Conservation (phyloP, 2,888 invertebrate species). For the Stictocephala bisonia region DNA sequence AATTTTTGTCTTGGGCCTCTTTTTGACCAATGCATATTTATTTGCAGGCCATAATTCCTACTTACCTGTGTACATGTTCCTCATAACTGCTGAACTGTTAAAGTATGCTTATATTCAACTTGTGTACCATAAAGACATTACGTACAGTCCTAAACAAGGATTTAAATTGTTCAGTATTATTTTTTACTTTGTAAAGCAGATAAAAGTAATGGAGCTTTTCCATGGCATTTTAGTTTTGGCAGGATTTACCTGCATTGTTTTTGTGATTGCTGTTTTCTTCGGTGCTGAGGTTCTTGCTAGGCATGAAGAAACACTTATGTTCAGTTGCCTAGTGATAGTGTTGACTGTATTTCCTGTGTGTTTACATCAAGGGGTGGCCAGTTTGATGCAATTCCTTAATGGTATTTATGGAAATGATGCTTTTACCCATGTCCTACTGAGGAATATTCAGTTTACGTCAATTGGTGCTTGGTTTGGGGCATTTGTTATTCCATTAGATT, state of each 20-base stretch:
- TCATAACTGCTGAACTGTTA: slow-evolving; percentile 68
- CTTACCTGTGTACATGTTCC: slow-evolving; percentile 63
- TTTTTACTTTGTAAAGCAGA: slow-evolving; percentile 44
- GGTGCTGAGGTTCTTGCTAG: slow-evolving; percentile 75
- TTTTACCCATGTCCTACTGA: slow-evolving; percentile 54
- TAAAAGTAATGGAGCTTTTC: slow-evolving; percentile 66
- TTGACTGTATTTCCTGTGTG: slow-evolving; percentile 74
- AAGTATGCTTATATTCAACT: slow-evolving; percentile 65
- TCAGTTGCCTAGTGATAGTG: slow-evolving; percentile 71
- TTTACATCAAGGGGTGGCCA: slow-evolving; percentile 70
- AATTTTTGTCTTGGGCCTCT: slow-evolving; percentile 68
- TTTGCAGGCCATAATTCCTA: slow-evolving; percentile 70
- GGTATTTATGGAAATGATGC: slow-evolving; percentile 66
- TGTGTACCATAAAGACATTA: slow-evolving; percentile 53
- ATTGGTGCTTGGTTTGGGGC: slow-evolving; percentile 88
- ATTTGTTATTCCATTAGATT: slow-evolving; percentile 87
- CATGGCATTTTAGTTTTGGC: slow-evolving; percentile 67
- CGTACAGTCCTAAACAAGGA: slow-evolving; percentile 45
- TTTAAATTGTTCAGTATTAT: slow-evolving; percentile 38
- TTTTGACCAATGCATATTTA: slow-evolving; percentile 70
- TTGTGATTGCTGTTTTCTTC: slow-evolving; percentile 73
- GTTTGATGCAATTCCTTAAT: slow-evolving; percentile 62
- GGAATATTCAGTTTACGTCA: slow-evolving; percentile 70
- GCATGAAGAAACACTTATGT: slow-evolving; percentile 76
- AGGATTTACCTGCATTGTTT: slow-evolving; percentile 68